Conservation (phyloP, 2,888 invertebrate genomes). For the Punctoribates punctum region DNA sequence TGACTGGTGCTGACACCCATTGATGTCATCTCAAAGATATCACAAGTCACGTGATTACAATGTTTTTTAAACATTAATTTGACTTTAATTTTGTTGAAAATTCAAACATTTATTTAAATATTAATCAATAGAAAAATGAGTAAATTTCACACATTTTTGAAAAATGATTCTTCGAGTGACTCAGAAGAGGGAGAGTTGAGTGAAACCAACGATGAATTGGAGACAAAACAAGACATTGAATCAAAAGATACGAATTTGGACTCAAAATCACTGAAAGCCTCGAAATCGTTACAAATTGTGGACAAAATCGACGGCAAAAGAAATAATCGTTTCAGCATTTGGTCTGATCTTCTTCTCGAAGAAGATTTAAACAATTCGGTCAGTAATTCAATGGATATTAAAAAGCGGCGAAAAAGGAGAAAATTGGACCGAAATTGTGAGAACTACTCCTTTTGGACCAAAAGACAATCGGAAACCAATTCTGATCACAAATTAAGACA, state of each 20-base stretch:
- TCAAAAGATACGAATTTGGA: neutral
- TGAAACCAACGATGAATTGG: neutral
- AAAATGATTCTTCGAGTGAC: constrained; percentile 6
- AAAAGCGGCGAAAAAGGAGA: neutral
- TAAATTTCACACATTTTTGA: neutral
- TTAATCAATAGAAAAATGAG: neutral
- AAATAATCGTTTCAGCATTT: constrained; percentile 40
- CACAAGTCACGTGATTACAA: neutral
- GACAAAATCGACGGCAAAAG: neutral
- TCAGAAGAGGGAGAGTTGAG: neutral
- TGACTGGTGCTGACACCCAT: neutral
- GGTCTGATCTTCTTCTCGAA: constrained; percentile 40
- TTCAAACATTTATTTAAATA: neutral
- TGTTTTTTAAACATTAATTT: constrained; percentile 2
- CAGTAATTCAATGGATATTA: constrained; percentile 27
- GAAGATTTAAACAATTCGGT: constrained; percentile 33
- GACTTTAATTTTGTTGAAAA: neutral
- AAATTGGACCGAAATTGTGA: constrained; percentile 28
- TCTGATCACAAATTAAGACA: neutral
- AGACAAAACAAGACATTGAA: neutral
- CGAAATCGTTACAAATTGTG: constrained; percentile 34
- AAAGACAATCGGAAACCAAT: constrained; percentile 34
- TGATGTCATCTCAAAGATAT: neutral
- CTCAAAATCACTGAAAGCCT: neutral
- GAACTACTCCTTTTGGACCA: constrained; percentile 37